Evolutionary conservation across 2,797 vertebrate genomes (phyloP), one percentile per base, ranked within the genome.

Genomic region (Sylvilagus floridanus): DNA sequence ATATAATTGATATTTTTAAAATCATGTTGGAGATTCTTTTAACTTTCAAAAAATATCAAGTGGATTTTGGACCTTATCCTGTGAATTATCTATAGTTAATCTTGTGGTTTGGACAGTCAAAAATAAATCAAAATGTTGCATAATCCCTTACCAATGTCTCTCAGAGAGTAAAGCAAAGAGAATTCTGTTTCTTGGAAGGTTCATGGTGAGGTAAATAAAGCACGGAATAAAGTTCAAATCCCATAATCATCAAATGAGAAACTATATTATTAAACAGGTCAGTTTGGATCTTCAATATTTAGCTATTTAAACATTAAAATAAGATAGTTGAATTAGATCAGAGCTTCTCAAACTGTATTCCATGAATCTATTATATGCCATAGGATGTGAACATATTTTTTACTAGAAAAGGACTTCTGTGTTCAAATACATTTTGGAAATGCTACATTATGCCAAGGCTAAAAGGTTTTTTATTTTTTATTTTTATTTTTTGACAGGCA

Each of bases 401-500:
- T 14, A 57, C 83, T 60, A 5, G 19, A 57, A 57, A 95, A 63
- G 3, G 2, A 0, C 5, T 78, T 78, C 28, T 95, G 35, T 35
- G 26, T 6, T 94, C 13, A 78, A 86, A 89, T 82, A 42, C 7
- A 73, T 16, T 85, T 93, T 88, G 14, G 22, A 92, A 94, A 95
- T 92, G 22, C 24, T 65, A 7, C 17, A n/a, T 65, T 37, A 91
- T 88, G 47, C 11, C 12, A 84, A 47, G 14, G 4, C 60, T 72
- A 84, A 65, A 2, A 76, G 26, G 54, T 85, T 42, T 35, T 75
- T 86, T 35, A 35, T 35, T 35, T 35, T 35, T 35, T 35, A 35
- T 35, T 35, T 35, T 35, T 35, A 2, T 35, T 35, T 35, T 35
- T 35, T 35, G 35, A 35, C 35, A 35, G 35, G 35, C 35, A 35